These are phyloP conservation scores for Electrophaes corylata DNA, from an alignment of 2,888 invertebrate species.

Conservation along the genomic window DNA sequence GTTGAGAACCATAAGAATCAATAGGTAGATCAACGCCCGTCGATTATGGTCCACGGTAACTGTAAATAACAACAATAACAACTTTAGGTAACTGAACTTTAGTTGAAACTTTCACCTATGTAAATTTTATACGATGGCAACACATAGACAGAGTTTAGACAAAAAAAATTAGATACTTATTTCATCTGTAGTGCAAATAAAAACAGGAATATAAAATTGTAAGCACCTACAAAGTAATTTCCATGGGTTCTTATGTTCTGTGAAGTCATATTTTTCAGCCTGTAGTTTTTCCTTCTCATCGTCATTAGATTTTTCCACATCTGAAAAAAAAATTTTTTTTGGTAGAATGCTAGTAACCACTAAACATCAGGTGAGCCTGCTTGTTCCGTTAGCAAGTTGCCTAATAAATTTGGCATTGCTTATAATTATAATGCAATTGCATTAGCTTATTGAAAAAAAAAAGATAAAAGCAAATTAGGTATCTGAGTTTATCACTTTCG, in stretches of 20 bases:
- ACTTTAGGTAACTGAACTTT: too few species aligned
- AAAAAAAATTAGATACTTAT: too few species aligned
- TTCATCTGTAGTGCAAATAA: too few species aligned
- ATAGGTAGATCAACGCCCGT: conserved; percentile 42
- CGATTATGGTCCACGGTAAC: conserved; percentile 66
- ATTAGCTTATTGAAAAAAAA: too few species aligned
- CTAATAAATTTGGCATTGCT: too few species aligned
- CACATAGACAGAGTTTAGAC: too few species aligned
- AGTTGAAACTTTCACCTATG: neutral
- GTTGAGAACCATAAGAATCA: conserved; percentile 39
- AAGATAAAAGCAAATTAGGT: neutral
- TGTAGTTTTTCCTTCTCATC: conserved; percentile 42
- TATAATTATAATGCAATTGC: too few species aligned
- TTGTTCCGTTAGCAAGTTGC: too few species aligned
- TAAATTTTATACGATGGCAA: neutral
- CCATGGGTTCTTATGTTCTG: conserved; percentile 40
- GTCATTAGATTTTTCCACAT: conserved; percentile 25
- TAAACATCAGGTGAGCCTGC: too few species aligned
- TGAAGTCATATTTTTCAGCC: conserved; percentile 25
- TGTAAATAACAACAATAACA: conserved; percentile 36
- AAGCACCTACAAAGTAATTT: conserved; percentile 47
- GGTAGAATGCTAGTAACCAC: neutral
- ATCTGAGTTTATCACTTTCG: too few species aligned
- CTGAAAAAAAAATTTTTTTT: conserved; percentile 31
- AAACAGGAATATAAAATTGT: neutral